Evolutionary conservation across 2,113 vertebrate species (phyloP).

Genomic region (Poeciliopsis retropinna): DNA sequence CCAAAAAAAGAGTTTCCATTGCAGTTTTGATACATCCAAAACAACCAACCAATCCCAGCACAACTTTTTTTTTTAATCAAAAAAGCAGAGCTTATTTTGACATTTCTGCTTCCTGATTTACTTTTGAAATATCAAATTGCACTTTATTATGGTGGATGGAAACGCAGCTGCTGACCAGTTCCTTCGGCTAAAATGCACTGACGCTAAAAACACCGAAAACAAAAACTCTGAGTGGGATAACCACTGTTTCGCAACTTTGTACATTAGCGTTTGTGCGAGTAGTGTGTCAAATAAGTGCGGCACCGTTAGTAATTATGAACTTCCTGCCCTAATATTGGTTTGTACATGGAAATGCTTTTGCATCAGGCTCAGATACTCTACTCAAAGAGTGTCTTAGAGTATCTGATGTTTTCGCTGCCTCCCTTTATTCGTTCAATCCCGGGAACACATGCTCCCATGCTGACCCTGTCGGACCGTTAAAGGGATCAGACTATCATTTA

Average conservation of each 20-base stretch:
- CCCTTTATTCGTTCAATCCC: background rate
- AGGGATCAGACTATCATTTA: conserved; percentile 27
- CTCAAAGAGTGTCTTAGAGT: background rate
- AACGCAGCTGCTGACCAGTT: too few relatives aligned
- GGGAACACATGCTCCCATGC: background rate
- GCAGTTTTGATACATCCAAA: too few relatives aligned
- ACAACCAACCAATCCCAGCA: too few relatives aligned
- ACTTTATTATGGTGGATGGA: too few relatives aligned
- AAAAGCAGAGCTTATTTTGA: too few relatives aligned
- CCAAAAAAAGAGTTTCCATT: too few relatives aligned
- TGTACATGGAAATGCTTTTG: background rate
- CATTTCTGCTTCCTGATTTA: too few relatives aligned
- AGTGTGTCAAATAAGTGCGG: background rate
- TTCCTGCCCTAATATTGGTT: conserved; percentile 1
- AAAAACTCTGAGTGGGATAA: background rate
- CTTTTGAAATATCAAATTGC: too few relatives aligned
- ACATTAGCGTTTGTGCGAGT: background rate
- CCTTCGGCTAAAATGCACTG: background rate
- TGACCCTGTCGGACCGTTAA: conserved; percentile 13
- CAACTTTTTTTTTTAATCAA: too few relatives aligned
- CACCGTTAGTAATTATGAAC: background rate
- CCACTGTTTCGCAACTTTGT: background rate
- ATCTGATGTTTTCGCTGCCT: background rate
- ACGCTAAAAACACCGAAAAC: background rate
- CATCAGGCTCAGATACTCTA: background rate